phyloP scores from a whole-genome alignment of 2,797 vertebrate genomes.

The Mormyrus proboscirostris region DNA sequence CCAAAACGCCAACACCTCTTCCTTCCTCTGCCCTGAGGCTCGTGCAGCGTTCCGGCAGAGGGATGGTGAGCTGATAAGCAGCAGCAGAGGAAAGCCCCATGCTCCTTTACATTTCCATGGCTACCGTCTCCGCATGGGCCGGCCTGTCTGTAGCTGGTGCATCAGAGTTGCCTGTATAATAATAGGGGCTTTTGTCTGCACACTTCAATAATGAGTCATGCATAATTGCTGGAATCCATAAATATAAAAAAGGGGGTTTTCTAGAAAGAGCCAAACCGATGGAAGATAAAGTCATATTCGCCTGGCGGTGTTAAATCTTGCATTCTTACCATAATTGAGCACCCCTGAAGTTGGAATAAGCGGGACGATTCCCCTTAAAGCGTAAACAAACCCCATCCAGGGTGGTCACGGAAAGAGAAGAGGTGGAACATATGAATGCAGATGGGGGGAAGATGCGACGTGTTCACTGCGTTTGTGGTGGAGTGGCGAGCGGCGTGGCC shows the following conservation, averaged over 20 bases:
- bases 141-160: not conserved
- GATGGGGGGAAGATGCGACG: constrained; percentile 6
- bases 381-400: not conserved
- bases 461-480: not conserved
- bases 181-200: not conserved
- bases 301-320: not conserved
- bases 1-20: not conserved
- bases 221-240: not conserved
- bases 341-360: not conserved
- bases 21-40: not conserved
- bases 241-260: not conserved
- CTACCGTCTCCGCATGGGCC: not conserved
- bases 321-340: not conserved
- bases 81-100: not conserved
- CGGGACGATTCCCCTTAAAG: not conserved
- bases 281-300: not conserved
- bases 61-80: not conserved
- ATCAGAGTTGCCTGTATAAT: not conserved
- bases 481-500: constrained; percentile 36
- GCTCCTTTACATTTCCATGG: not conserved
- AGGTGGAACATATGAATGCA: not conserved
- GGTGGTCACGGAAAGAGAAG: not conserved
- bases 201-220: constrained; percentile 7
- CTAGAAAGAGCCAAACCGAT: not conserved
- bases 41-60: not conserved